phyloP scores from a whole-genome alignment of 2,797 vertebrate species.

The Microctenopoma steveboyesi region DNA sequence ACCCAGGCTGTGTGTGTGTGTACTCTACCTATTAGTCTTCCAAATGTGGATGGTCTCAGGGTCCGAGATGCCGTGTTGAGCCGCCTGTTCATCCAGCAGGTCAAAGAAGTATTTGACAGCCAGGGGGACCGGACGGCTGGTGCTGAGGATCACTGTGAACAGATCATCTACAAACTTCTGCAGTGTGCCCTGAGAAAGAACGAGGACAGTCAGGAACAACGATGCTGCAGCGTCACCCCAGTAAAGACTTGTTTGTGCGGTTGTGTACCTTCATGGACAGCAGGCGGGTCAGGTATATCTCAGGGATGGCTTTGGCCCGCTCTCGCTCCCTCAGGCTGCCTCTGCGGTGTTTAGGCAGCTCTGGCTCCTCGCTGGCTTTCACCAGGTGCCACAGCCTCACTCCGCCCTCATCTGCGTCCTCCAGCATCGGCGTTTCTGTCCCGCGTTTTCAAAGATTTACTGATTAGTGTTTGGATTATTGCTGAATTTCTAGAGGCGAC shows the following conservation, averaged over 20 bases:
- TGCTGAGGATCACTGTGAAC: slow-evolving; percentile 96
- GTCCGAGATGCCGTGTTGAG: slow-evolving; percentile 90
- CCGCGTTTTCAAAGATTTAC: neutral
- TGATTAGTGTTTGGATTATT: too few species aligned
- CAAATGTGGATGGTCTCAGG: slow-evolving; percentile 97
- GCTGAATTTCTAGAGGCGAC: too few species aligned
- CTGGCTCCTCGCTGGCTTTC: slow-evolving; percentile 95
- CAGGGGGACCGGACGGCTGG: slow-evolving; percentile 92
- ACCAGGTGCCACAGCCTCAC: slow-evolving; percentile 96
- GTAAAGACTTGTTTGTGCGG: neutral
- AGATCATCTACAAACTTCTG: slow-evolving; percentile 98
- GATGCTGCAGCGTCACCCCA: too few species aligned
- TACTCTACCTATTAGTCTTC: slow-evolving; percentile 95
- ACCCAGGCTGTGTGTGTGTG: neutral
- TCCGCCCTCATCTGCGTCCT: slow-evolving; percentile 96
- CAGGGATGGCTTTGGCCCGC: slow-evolving; percentile 95
- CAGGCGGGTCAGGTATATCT: slow-evolving; percentile 97
- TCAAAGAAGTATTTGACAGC: slow-evolving; percentile 99
- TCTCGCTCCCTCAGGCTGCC: slow-evolving; percentile 94
- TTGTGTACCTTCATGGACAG: slow-evolving; percentile 94
- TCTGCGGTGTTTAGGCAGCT: slow-evolving; percentile 93
- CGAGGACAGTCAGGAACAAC: too few species aligned
- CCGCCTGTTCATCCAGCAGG: slow-evolving; percentile 93
- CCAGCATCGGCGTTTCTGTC: slow-evolving; percentile 96
- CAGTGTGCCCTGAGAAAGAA: slow-evolving; percentile 88